A percentile compares a stretch with the other conserved stretches of the same genome.
Evolutionary conservation across 2,113 vertebrate genomes (phyloP).

Genomic region (Cyprinodon tularosa): DNA sequence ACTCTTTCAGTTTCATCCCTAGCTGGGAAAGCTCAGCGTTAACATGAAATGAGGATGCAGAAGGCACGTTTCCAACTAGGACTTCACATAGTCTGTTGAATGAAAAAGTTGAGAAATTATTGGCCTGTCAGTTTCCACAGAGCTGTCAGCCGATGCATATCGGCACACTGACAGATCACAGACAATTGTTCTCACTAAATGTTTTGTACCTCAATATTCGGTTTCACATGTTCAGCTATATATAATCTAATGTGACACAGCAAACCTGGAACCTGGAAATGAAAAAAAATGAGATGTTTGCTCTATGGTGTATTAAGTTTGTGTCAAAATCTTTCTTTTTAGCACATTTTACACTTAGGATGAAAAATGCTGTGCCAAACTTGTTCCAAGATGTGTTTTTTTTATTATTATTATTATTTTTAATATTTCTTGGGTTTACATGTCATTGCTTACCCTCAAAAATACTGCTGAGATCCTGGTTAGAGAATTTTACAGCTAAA

Average conservation of each 20-base stretch:
- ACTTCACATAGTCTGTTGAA: constrained; percentile 28
- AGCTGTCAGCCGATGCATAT: constrained; percentile 12
- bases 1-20: constrained; percentile 22
- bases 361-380: not conserved
- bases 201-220: not conserved
- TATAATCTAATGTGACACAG: not conserved
- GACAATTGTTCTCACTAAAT: not conserved
- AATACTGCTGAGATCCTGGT: no score
- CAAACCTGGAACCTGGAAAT: not conserved
- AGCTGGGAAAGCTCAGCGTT: constrained; percentile 30
- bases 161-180: not conserved
- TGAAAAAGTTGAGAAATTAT: constrained; percentile 7
- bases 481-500: not conserved
- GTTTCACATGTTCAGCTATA: not conserved
- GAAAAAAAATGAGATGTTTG: not conserved
- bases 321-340: not conserved
- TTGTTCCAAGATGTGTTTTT: not conserved
- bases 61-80: constrained; percentile 15
- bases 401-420: not conserved
- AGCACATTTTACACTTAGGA: not conserved
- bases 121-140: constrained; percentile 1
- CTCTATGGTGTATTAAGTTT: not conserved
- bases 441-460: not conserved
- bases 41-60: constrained; percentile 21
- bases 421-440: not conserved